Base-by-base conservation (phyloP, 2,797 vertebrate genomes). In the Microctenopoma lineatum region DNA sequence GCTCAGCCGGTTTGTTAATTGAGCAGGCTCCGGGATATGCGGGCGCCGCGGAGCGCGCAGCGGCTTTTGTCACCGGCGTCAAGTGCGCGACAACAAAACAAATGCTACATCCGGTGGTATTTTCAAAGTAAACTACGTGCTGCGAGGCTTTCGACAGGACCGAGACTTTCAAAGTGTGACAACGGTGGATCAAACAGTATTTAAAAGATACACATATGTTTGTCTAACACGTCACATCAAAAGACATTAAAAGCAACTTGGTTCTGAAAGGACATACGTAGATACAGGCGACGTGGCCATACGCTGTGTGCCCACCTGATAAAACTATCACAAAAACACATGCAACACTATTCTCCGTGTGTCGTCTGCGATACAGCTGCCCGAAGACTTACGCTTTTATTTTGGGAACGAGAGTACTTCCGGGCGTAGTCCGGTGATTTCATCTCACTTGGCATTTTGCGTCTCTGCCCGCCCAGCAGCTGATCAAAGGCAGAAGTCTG, bases 401-500 rank as follows among this genome's bases (percentile, higher is more conserved):
- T 86, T 72, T 86, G 80, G 41, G 77, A 54, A 25, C 3, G 15
- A 5, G 0, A 5, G 1, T 14, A 27, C 4, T 47, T 73, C 41
- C 61, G 41, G 41, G 52, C 5, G 7, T 0, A 1, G 7, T 29
- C 15, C 1, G 10, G 10, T 26, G 16, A 57, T 2, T 75, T 61
- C 41, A 25, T 39, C 6, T 0, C 0, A 16, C 59, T 68, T 75
- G 15, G 53, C 60, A 1, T 32, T 29, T 38, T 15, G 25, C 39
- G 50, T 47, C 45, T 73, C 75, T 75, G 50, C 71, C 63, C 79
- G 36, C 52, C 39, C 70, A 76, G 57, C 67, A 21, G 16, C 51
- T 61, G 75, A 77, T 85, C 77, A 81, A 79, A 84, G 76, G 41
- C 71, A 60, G 67, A 71, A 48, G 61, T 78, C 71, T 65, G 73